Base-by-base conservation (phyloP, 1,140 invertebrate genomes). In the Yoshiicerus persimilis region DNA sequence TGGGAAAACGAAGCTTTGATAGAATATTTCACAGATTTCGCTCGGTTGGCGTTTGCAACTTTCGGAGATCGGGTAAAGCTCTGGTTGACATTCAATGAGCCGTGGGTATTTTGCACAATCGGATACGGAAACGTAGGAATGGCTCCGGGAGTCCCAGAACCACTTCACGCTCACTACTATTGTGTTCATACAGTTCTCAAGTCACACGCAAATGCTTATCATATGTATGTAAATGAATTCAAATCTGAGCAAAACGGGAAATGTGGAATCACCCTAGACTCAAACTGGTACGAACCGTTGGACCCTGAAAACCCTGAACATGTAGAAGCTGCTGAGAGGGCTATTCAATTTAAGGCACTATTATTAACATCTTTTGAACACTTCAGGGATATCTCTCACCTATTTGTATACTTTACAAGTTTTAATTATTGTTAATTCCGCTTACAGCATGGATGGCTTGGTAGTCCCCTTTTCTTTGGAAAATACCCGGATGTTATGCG, bases 391-490 rank as follows among this genome's bases (percentile, higher is more conserved):
- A 80, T 39, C 39, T 87, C 47, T 23, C 10, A 23, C 9, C 25
- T 16, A 36, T 64, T 86, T 13, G 27, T 1, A 16, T 30, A 2
- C 39, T n/a, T n/a, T n/a, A n/a, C n/a, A n/a, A n/a, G n/a, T n/a
- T n/a, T n/a, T n/a, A 34, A 20, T 1, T 56, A 25, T 23, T 20
- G 23, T 13, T n/a, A 20, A 38, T 56, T 30, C 16, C 6, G 11
- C 11, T 88, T 85, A 16, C 10, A 89, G 84, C 84, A 86, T 75
- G 95, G 95, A 20, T 95, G 95, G 95, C 94, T 93, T 83, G 93
- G 94, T 0, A 92, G 96, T 91, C 95, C 95, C 23, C 94, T 96
- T 86, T 94, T 94, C 92, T 88, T 92, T 4, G 95, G 95, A 0
- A 90, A 92, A 86, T 93, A 92, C 77, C 93, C 93, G 8, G 91